Percentiles rank a stretch among this genome's conserved stretches.
Evolutionary conservation across 2,888 invertebrate genomes (phyloP).

Genomic region (Pandemis cinnamomeana): DNA sequence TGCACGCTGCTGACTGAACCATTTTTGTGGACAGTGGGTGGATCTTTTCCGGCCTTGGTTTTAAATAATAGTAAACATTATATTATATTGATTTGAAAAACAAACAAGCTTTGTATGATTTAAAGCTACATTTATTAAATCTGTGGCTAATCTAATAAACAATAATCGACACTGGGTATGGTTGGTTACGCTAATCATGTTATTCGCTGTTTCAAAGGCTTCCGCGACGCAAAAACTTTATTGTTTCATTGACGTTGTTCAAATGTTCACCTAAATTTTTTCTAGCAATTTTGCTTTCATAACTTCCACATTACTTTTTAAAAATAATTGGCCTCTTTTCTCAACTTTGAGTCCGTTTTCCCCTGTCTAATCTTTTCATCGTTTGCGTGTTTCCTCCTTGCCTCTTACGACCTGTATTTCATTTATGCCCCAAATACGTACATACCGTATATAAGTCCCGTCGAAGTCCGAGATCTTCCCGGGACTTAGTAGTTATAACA

Average conservation of each 20-base stretch:
- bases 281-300: background rate
- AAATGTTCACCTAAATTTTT: background rate
- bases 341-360: background rate
- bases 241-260: background rate
- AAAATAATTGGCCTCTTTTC: background rate
- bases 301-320: background rate
- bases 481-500: constrained; percentile 73
- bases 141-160: constrained; percentile 59
- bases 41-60: background rate
- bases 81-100: background rate
- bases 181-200: constrained; percentile 60
- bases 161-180: constrained; percentile 51
- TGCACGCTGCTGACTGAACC: background rate
- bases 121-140: constrained; percentile 1
- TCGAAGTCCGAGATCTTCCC: constrained; percentile 56
- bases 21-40: background rate
- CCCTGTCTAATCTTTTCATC: background rate
- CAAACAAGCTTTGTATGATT: constrained; percentile 1
- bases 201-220: constrained; percentile 66
- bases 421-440: constrained; percentile 44
- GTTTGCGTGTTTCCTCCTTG: background rate
- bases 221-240: constrained; percentile 49
- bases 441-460: constrained; percentile 53
- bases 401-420: constrained; percentile 13
- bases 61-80: constrained; percentile 1